phyloP scores from a whole-genome alignment of 2,888 invertebrate genomes.

The Campopleginae sp. region DNA sequence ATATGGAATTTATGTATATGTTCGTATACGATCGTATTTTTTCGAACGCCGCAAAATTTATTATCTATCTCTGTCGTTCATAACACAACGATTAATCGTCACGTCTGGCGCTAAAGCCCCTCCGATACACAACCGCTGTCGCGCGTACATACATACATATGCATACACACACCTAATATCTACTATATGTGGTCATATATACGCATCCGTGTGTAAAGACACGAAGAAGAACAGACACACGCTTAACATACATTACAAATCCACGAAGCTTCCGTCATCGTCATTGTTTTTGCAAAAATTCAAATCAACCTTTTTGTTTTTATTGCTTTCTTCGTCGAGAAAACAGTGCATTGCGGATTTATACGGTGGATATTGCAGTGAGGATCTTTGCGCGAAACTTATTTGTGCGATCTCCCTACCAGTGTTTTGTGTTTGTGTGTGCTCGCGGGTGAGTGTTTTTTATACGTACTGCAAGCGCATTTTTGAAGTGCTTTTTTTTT shows the following conservation, averaged over 20 bases:
- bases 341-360: slow-evolving; percentile 21
- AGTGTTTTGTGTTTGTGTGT: not conserved
- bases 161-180: not conserved
- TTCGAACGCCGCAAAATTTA: slow-evolving; percentile 37
- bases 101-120: slow-evolving; percentile 46
- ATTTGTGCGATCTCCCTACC: not conserved
- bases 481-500: slow-evolving; percentile 3
- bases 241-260: slow-evolving; percentile 22
- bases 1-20: not conserved
- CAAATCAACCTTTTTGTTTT: slow-evolving; percentile 14
- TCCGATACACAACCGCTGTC: slow-evolving; percentile 23
- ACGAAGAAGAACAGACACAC: slow-evolving; percentile 4
- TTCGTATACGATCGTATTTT: slow-evolving; percentile 21
- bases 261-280: slow-evolving; percentile 51
- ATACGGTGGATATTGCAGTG: not conserved
- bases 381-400: not conserved
- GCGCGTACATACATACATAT: slow-evolving; percentile 5
- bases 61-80: slow-evolving; percentile 43
- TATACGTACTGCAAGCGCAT: not conserved
- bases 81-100: slow-evolving; percentile 53
- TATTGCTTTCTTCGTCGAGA: not conserved
- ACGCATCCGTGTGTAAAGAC: not conserved
- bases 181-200: slow-evolving; percentile 5
- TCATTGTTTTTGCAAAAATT: slow-evolving; percentile 62
- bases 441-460: not conserved